Base-by-base conservation (phyloP, 2,888 invertebrate genomes). In the Tinea pellionella region DNA sequence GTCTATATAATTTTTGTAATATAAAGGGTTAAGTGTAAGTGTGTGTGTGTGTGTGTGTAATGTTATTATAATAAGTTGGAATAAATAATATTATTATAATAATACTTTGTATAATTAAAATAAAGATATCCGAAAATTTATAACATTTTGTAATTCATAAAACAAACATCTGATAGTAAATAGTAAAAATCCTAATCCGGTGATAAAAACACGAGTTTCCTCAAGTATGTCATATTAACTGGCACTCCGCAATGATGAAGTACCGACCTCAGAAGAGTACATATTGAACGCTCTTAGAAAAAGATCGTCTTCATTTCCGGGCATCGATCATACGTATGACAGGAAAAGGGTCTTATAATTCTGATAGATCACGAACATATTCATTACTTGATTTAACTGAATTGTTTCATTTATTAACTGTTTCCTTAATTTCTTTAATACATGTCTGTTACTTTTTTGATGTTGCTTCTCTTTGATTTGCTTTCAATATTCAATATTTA, bases 291-390 rank as follows among this genome's bases (percentile, higher is more conserved):
- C 80, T 80, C 78, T 80, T 76, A 79, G 78, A 80, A 85, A 82
- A 81, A 83, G 77, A 85, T 83, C 80, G 73, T 77, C 78, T 85
- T 81, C 82, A 85, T 85, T 86, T 86, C 86, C 84, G 80, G 74
- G 72, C 85, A 86, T 86, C 85, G 80, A 86, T 86, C 86, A 86
- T 81, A 72, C 63, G 64, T 68, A 71, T 75, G 84, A 80, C 84
- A 78, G 77, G 70, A 70, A 77, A 80, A 78, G 80, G 82, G 80
- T 80, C 80, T 75, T 79, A 75, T 84, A 79, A 84, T 85, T 81
- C 82, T 85, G 85, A 86, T 85, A 80, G 84, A 86, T 86, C 77
- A 74, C 66, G 69, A 72, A 77, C 76, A 73, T 84, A 84, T 37
- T 37, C 78, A 83, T 80, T 80, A 77, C 72, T 70, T 24, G 37